Evolutionary conservation across 2,888 invertebrate genomes (phyloP), one percentile per base, ranked within the genome.

Genomic region (Platypus cylindrus): DNA sequence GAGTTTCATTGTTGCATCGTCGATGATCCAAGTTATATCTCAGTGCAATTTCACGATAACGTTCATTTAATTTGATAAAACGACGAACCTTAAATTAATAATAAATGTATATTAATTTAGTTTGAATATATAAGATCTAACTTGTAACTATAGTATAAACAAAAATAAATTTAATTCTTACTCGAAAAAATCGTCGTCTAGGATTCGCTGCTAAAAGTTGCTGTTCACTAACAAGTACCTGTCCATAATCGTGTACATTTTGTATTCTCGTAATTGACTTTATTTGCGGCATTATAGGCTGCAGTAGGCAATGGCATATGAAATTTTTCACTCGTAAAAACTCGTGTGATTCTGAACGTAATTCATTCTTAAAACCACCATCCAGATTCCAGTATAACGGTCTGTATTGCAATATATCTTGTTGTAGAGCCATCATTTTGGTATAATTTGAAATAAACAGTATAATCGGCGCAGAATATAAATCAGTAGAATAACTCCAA

Each of bases 381-480:
- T 3, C 22, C 13, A 12, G 30, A 25, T 66, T 54, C 3, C 53
- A 52, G 26, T 38, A 40, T 3, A 24, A n/a, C 2, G 47, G 48
- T 5, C 43, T 38, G 29, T 44, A 62, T 60, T 26, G 28, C 9
- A 42, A 18, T 11, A 47, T 42, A 9, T 33, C 31, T 20, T 20
- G 20, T 7, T 20, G 5, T 20, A 20, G 9, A 9, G 7, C 9
- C 20, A 20, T 20, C n/a, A n/a, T n/a, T n/a, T n/a, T n/a, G n/a
- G n/a, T n/a, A n/a, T n/a, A n/a, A n/a, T n/a, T n/a, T n/a, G n/a
- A n/a, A n/a, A n/a, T n/a, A n/a, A n/a, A n/a, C n/a, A n/a, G n/a
- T n/a, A n/a, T n/a, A n/a, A n/a, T n/a, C n/a, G n/a, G n/a, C n/a
- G n/a, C n/a, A n/a, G n/a, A n/a, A n/a, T n/a, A n/a, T n/a, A n/a